Evolutionary conservation across 2,113 vertebrate species (phyloP), one percentile per base, ranked within the genome.

Genomic region (Rhinichthys klamathensis): DNA sequence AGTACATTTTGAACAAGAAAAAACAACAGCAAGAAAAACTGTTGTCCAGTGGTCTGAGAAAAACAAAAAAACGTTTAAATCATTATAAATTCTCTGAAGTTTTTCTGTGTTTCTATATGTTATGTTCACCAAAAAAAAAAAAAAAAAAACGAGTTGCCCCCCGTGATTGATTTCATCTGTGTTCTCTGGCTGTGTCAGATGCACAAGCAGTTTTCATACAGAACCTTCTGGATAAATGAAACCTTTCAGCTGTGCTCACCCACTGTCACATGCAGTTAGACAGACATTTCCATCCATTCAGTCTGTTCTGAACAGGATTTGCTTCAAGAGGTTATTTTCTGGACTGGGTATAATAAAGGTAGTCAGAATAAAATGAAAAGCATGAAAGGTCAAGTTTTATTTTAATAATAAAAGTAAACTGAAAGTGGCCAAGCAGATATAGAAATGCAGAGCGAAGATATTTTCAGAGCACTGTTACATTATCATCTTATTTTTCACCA

Each of bases 251-350:
- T 27, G 23, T 63, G 77, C 23, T 80, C 58, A 44, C 35, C 38
- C n/a, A 46, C 77, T 80, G 77, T 80, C 77, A 80, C 58, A 27
- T 18, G 15, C 35, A 63, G 58, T 80, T 80, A 46, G 58, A 80
- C 12, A 27, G 75, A 61, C 30, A 18, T 16, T 7, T 46, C 27
- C 38, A 61, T 58, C 51, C 51, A 35, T 60, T 61, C 32, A 41
- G 21, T 60, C 27, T 78, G 21, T 38, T 79, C 56, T 25, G 23
- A 70, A 38, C 32, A 23, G 35, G 30, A 46, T 74, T 13, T n/a
- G 21, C 6, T 44, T 46, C 70, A 46, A 41, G 7, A 41, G 35
- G 32, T 61, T 61, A 79, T 79, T 79, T 60, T 41, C 35, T 11
- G n/a, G 23, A 63, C 3, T 46, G 23, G 0, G 2, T 13, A 41